Percentiles rank a stretch among this genome's conserved stretches.
Conservation (phyloP, 30 jellyfish, hydroid and myxozoan species). For the Haliclystus octoradiatus region DNA sequence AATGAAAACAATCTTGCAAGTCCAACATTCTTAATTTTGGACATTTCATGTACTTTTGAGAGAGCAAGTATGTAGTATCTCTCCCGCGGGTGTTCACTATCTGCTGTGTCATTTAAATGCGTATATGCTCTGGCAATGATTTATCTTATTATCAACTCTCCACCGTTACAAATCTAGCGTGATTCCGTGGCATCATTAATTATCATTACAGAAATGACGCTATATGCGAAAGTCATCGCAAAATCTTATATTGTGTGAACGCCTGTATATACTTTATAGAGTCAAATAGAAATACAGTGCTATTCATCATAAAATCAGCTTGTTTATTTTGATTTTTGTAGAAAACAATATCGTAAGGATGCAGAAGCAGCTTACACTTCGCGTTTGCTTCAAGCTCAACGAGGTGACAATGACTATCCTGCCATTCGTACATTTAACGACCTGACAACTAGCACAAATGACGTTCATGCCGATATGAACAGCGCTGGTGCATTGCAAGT, state of each 20-base stretch:
- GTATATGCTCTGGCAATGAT: no score
- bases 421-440: conserved; percentile 58
- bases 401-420: conserved; percentile 81
- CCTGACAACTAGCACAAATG: conserved; percentile 56
- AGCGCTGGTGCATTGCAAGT: conserved; percentile 82
- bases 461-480: conserved; percentile 64
- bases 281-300: neutral
- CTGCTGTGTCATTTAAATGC: no score
- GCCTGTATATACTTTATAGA: neutral
- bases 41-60: no score
- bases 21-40: no score
- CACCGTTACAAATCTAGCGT: no score
- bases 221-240: no score
- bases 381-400: conserved; percentile 84
- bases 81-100: no score
- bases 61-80: no score
- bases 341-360: conserved; percentile 63
- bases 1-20: no score
- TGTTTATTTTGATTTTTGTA: neutral
- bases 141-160: no score
- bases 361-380: conserved; percentile 55
- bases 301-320: neutral
- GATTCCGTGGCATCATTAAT: no score
- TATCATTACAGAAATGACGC: no score
- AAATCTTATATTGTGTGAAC: neutral